Evolutionary conservation across 2,113 vertebrate species (phyloP), one percentile per base, ranked within the genome.

Genomic region (Maccullochella peelii): DNA sequence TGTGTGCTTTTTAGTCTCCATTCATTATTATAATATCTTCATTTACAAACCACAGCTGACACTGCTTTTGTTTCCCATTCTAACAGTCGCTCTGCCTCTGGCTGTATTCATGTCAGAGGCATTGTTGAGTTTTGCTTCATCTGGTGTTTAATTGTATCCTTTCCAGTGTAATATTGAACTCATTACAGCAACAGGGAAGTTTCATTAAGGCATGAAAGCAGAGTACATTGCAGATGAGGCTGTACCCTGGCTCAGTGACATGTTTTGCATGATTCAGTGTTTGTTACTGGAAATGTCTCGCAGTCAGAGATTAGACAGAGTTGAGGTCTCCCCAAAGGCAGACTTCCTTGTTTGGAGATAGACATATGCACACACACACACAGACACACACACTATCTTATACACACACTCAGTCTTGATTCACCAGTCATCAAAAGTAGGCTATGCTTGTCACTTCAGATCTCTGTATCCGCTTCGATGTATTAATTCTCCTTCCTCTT

Each of bases 251-350:
- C 79, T 77, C 71, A 21, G 62, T 78, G 84, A 84, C 88, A 84
- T 80, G 84, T 68, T 90, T 71, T 83, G 82, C 80, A 82, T 87
- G 87, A 91, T 82, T 89, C 87, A 88, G 70, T 83, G 77, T 91
- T 88, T 89, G 90, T 91, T 89, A 55, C 74, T 78, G 73, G 82
- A 84, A 83, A 80, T 61, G 85, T 84, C 78, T 80, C 59, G 11
- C 72, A 77, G 78, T 77, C 21, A 7, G 85, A 89, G 79, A 88
- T 90, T 74, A 89, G 85, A 90, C 90, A 58, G 73, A 58, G 83
- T 61, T 62, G 80, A 76, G 69, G 70, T 81, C 77, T 89, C 86
- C 87, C 86, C 52, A 36, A 57, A 79, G 86, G 86, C 80, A 76
- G n/a, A 40, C 23, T 58, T 88, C 88, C 80, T 88, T 84, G 78